phyloP scores from a whole-genome alignment of 30 jellyfish, hydroid and myxozoan species.

The Chrysaora quinquecirrha region DNA sequence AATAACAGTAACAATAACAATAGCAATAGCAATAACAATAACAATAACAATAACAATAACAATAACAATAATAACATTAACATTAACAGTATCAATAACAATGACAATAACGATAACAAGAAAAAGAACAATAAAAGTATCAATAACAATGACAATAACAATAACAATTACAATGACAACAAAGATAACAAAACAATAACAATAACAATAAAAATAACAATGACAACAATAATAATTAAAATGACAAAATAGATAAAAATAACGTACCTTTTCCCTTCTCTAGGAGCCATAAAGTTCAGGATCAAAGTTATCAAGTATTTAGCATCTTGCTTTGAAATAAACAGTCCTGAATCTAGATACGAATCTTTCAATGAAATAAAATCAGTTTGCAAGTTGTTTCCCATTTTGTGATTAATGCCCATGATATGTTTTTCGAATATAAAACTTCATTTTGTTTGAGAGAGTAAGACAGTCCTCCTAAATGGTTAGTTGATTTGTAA shows the following conservation, averaged over 20 bases:
- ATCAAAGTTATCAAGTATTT: slow-evolving; percentile 26
- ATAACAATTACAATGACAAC: not conserved
- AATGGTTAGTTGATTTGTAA: not conserved
- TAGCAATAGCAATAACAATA: too few species aligned
- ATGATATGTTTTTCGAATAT: slow-evolving; percentile 34
- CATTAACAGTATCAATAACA: too few species aligned
- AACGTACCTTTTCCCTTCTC: too few species aligned
- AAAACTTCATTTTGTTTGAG: slow-evolving; percentile 1
- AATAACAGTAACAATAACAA: too few species aligned
- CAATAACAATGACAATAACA: not conserved
- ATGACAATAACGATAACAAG: too few species aligned
- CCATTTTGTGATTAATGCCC: slow-evolving; percentile 27
- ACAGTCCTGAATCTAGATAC: slow-evolving; percentile 30
- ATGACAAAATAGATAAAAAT: too few species aligned
- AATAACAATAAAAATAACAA: too few species aligned
- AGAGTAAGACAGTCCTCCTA: slow-evolving; percentile 10
- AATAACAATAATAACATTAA: too few species aligned
- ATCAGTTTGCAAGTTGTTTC: not conserved
- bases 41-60: too few species aligned
- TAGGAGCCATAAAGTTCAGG: slow-evolving; percentile 16
- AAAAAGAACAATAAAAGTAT: too few species aligned
- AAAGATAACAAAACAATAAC: too few species aligned
- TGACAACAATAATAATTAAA: too few species aligned
- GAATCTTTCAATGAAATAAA: slow-evolving; percentile 22
- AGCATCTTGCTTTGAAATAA: slow-evolving; percentile 40